phyloP scores from a whole-genome alignment of 2,888 invertebrate genomes.

The Orthosia cruda region DNA sequence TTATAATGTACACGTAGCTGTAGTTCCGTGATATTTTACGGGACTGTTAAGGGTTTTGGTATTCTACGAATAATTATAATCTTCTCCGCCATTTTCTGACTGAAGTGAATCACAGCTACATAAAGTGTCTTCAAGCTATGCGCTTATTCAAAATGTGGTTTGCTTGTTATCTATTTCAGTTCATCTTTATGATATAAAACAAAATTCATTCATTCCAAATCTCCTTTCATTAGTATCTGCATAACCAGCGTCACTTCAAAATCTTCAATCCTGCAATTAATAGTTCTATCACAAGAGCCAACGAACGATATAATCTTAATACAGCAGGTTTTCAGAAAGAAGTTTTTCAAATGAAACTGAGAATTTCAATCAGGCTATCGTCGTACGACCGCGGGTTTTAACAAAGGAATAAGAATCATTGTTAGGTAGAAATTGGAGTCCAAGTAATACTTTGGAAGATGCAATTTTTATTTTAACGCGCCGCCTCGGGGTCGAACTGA shows the following conservation, averaged over 20 bases:
- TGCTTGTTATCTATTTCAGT: neutral
- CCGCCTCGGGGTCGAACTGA: constrained; percentile 53
- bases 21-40: neutral
- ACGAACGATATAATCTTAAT: constrained; percentile 65
- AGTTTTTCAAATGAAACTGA: constrained; percentile 65
- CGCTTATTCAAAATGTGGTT: neutral
- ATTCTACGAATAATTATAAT: neutral
- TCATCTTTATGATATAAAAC: neutral
- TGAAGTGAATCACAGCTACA: too few relatives aligned
- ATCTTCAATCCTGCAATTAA: constrained; percentile 28
- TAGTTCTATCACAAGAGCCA: constrained; percentile 52
- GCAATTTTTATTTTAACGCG: constrained; percentile 75
- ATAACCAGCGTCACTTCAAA: neutral
- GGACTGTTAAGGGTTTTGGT: neutral
- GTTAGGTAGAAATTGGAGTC: constrained; percentile 68
- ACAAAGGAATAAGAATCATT: constrained; percentile 78
- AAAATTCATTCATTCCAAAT: neutral
- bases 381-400: constrained; percentile 58
- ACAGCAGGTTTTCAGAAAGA: constrained; percentile 50
- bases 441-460: constrained; percentile 69
- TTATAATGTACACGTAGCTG: neutral
- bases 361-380: constrained; percentile 80
- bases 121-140: neutral
- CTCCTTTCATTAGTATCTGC: neutral
- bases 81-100: too few relatives aligned